A percentile compares a stretch with the other conserved stretches of the same genome.
These are phyloP conservation scores for Tetheella fluctuosa DNA, from an alignment of 2,888 invertebrate genomes.

Conservation along the genomic window DNA sequence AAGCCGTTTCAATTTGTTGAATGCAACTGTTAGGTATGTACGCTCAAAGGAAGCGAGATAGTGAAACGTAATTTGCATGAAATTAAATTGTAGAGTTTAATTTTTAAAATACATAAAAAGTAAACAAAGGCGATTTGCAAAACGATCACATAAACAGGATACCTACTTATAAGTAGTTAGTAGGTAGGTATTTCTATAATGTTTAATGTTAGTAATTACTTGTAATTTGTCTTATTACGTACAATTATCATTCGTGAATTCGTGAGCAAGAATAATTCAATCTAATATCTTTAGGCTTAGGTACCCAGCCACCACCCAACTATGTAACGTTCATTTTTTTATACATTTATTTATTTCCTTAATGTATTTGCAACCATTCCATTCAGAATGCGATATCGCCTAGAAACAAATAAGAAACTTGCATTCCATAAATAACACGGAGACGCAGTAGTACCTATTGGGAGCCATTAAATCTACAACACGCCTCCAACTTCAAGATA, in stretches of 20 bases:
- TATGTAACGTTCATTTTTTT: no score
- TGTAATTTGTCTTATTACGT: no score
- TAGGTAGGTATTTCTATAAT: no score
- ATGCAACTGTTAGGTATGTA: constrained; percentile 22
- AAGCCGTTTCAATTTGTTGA: constrained; percentile 31
- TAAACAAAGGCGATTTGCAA: no score
- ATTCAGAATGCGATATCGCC: neutral
- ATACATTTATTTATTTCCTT: neutral
- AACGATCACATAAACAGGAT: no score
- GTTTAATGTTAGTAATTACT: no score
- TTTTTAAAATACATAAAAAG: neutral
- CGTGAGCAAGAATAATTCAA: no score
- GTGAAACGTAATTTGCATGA: neutral
- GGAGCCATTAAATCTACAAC: neutral
- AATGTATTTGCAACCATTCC: neutral
- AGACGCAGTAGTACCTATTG: constrained; percentile 8
- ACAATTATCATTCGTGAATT: no score
- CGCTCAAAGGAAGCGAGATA: neutral
- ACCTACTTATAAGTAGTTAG: no score
- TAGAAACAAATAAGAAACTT: neutral
- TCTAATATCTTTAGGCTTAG: no score
- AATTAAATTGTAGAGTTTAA: neutral
- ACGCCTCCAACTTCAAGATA: neutral
- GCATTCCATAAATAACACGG: constrained; percentile 8
- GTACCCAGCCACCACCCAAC: no score